Percentiles rank a stretch among this genome's conserved stretches.
Evolutionary conservation across 2,888 invertebrate species (phyloP).

Genomic region (Drosophila paracracens): DNA sequence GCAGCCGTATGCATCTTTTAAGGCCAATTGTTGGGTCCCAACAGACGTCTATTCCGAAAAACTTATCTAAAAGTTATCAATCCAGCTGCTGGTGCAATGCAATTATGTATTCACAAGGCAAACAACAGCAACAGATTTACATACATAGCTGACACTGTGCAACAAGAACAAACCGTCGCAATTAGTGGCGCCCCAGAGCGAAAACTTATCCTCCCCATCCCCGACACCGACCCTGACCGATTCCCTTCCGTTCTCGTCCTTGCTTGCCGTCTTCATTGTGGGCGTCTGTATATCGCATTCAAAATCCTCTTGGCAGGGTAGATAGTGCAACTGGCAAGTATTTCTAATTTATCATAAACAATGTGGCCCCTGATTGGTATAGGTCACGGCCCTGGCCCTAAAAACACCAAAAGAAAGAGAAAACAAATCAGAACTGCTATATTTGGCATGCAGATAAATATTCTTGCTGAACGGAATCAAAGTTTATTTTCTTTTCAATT

Average conservation of each 20-base stretch:
- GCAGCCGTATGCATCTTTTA: constrained; percentile 36
- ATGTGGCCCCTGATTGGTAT: constrained; percentile 67
- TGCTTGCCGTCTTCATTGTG: constrained; percentile 28
- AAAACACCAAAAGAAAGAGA: constrained; percentile 19
- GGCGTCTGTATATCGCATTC: constrained; percentile 59
- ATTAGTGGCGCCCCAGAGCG: constrained; percentile 77
- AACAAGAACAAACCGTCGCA: constrained; percentile 61
- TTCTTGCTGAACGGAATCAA: background rate
- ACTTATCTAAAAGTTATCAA: constrained; percentile 26
- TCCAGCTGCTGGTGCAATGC: constrained; percentile 23
- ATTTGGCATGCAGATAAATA: background rate
- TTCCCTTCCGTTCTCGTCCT: background rate
- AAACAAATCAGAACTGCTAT: background rate
- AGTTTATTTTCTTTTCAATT: too few species aligned
- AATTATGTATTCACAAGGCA: constrained; percentile 48
- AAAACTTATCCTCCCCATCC: constrained; percentile 47
- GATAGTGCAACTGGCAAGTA: constrained; percentile 51
- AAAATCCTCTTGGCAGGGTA: constrained; percentile 18
- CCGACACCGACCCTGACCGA: background rate
- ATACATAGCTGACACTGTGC: constrained; percentile 7
- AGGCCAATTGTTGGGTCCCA: constrained; percentile 23
- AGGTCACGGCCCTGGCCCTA: constrained; percentile 65
- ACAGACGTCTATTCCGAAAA: constrained; percentile 7
- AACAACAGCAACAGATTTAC: constrained; percentile 9
- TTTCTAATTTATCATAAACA: constrained; percentile 73